Evolutionary conservation across 1,140 invertebrate genomes (phyloP), one percentile per base, ranked within the genome.

Genomic region (Bombus superbus): DNA sequence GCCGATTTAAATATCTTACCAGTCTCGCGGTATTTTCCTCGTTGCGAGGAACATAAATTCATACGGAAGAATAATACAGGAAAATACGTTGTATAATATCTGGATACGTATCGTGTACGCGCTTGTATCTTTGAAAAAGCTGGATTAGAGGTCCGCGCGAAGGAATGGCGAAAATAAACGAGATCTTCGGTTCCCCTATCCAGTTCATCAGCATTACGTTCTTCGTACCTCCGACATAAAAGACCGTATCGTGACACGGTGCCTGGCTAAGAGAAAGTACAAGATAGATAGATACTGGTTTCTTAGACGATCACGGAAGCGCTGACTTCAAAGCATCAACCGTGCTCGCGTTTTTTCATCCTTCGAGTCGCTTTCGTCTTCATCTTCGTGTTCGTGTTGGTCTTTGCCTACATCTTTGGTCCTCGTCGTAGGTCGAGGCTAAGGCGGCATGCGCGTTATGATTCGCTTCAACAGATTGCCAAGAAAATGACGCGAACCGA

Each of bases 391-490:
- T 42, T 62, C 38, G 68, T 64, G 68, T 72, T 62, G 59, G 25
- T 35, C 59, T n/a, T 62, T 68, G 62, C 80, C 6, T 75, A 28
- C 73, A 13, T 47, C 32, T 28, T 71, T 59, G 28, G 68, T 75
- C 32, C 71, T 57, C 68, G 25, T 74, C 78, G 80, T 84, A n/a
- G 47, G 64, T 78, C 76, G 42, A 53, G 72, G 40, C 74, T 75
- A 76, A 85, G 81, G 44, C 72, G 79, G 59, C 83, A 84, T 57
- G 88, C 86, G 88, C 89, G 89, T 86, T 90, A 93, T 91, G 90
- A 93, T 93, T 88, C 84, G 90, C 77, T 87, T 77, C 86, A 86
- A 92, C 83, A 92, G 91, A 92, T 92, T 90, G 86, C 86, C 71
- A 86, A 80, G 85, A 87, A 89, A 89, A 90, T 86, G 86, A 90